Conservation (phyloP, 2,113 vertebrate genomes). For the Clarias macrocephalus region DNA sequence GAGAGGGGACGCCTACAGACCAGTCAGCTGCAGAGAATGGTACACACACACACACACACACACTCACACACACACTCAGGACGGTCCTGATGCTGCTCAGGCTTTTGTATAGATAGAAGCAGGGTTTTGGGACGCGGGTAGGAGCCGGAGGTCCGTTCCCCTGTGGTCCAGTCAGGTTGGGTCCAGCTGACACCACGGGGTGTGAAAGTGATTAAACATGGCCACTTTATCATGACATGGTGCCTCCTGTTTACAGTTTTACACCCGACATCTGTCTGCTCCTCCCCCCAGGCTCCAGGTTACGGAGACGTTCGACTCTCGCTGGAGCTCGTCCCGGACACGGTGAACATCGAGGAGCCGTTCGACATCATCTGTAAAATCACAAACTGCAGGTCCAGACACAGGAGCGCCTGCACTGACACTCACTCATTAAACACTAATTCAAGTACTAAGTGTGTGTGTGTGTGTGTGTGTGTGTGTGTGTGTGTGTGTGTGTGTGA, state of each 20-base stretch:
- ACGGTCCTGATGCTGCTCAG: background rate
- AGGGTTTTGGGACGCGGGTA: background rate
- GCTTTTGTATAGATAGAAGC: background rate
- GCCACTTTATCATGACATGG: background rate
- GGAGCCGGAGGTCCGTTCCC: background rate
- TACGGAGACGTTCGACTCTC: slow-evolving; percentile 95
- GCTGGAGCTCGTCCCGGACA: slow-evolving; percentile 94
- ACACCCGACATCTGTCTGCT: too few species aligned
- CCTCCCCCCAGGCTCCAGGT: slow-evolving; percentile 84
- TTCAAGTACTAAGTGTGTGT: background rate
- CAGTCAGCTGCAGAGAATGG: slow-evolving; percentile 98
- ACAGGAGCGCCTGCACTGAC: too few species aligned
- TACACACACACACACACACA: slow-evolving; percentile 49
- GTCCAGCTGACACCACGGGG: background rate
- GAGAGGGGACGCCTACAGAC: slow-evolving; percentile 95
- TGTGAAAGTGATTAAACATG: background rate
- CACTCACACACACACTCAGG: too few species aligned
- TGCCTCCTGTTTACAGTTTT: background rate
- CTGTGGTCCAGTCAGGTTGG: background rate
- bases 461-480: background rate
- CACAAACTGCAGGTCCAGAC: slow-evolving; percentile 92
- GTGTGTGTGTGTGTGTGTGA: slow-evolving; percentile 36
- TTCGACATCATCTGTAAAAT: slow-evolving; percentile 98
- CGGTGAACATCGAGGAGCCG: slow-evolving; percentile 92
- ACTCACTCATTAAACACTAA: background rate